These are phyloP conservation scores for Erannis defoliaria DNA, from an alignment of 2,888 invertebrate genomes.

Conservation along the genomic window DNA sequence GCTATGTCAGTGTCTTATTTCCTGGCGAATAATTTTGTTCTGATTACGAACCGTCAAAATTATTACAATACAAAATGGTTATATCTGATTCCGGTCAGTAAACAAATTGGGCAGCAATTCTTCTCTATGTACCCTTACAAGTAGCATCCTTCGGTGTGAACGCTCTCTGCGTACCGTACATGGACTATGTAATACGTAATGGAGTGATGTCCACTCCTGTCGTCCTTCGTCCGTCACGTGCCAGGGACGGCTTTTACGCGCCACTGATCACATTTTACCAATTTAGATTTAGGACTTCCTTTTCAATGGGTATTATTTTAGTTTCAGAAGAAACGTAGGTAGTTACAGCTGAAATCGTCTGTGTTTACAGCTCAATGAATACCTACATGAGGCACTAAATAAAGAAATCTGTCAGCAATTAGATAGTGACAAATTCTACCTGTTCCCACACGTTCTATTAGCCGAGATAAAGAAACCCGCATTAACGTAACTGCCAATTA, in stretches of 20 bases:
- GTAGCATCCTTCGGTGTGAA: slow-evolving; percentile 8
- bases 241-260: slow-evolving; percentile 37
- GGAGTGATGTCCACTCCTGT: slow-evolving; percentile 27
- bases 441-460: slow-evolving; percentile 31
- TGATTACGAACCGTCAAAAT: no score
- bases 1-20: no score
- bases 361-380: not conserved
- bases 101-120: slow-evolving; percentile 1
- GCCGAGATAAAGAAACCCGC: slow-evolving; percentile 39
- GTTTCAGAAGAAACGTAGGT: not conserved
- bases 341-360: not conserved
- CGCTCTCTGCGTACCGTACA: slow-evolving; percentile 12
- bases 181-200: slow-evolving; percentile 22
- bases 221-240: slow-evolving; percentile 41
- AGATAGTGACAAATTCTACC: slow-evolving; percentile 32
- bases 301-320: slow-evolving; percentile 7
- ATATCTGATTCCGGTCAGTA: not conserved
- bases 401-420: slow-evolving; percentile 28
- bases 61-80: no score
- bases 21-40: no score
- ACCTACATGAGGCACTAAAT: not conserved
- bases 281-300: slow-evolving; percentile 18
- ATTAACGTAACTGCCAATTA: slow-evolving; percentile 47
- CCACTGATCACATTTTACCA: slow-evolving; percentile 39
- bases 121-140: not conserved